Percentiles rank a stretch among this genome's conserved stretches.
Evolutionary conservation across 1,140 invertebrate species (phyloP).

Genomic region (Drosophila repleta): DNA sequence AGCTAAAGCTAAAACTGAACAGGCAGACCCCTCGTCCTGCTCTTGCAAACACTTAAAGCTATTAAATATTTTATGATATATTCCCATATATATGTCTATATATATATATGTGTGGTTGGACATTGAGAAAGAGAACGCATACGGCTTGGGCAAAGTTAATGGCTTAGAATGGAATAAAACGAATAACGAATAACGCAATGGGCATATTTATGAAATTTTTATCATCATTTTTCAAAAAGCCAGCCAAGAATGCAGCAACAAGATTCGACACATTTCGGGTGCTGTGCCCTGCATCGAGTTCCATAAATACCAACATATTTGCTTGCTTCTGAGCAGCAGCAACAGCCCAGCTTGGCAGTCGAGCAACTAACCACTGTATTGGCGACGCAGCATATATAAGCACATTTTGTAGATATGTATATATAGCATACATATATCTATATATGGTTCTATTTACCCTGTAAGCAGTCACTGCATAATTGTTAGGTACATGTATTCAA

Average conservation of each 20-base stretch:
- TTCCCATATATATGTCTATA: not conserved
- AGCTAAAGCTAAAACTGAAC: conserved; percentile 8
- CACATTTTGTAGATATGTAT: not conserved
- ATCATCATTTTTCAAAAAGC: conserved; percentile 72
- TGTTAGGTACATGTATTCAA: not conserved
- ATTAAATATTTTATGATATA: conserved; percentile 75
- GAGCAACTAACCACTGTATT: conserved; percentile 29
- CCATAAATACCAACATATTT: conserved; percentile 43
- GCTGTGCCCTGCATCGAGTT: conserved; percentile 5
- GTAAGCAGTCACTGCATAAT: not conserved
- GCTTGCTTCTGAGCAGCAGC: conserved; percentile 5
- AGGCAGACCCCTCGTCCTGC: not conserved
- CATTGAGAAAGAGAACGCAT: not conserved
- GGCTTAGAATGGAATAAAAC: conserved; percentile 66
- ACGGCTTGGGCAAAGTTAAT: conserved; percentile 57
- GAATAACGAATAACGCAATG: conserved; percentile 61
- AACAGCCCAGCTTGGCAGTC: conserved; percentile 2
- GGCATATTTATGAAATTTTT: conserved; percentile 79
- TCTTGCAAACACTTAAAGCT: conserved; percentile 66
- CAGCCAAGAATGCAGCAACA: conserved; percentile 37
- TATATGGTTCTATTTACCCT: conserved; percentile 25
- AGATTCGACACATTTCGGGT: conserved; percentile 6
- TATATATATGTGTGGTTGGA: not conserved
- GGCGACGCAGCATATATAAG: conserved; percentile 4
- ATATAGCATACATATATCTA: not conserved